These are phyloP conservation scores for Polylopha cassiicola DNA, from an alignment of 2,888 invertebrate species.

Conservation along the genomic window DNA sequence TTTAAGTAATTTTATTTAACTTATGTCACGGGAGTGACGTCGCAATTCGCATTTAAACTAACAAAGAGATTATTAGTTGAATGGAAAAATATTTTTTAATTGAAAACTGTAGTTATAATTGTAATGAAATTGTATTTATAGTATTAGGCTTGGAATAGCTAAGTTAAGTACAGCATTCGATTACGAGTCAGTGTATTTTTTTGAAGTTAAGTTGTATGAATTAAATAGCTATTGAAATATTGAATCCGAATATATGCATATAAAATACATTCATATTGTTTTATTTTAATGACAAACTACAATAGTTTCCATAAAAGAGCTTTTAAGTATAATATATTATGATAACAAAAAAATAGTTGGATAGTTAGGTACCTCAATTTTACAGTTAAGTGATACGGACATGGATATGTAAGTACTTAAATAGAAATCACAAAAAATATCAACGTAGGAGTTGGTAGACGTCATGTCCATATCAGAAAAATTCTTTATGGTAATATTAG, in stretches of 20 bases:
- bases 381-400: no score
- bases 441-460: no score
- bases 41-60: constrained; percentile 18
- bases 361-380: no score
- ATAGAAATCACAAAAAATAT: no score
- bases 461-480: no score
- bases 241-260: constrained; percentile 76
- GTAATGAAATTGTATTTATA: constrained; percentile 73
- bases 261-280: constrained; percentile 61
- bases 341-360: no score
- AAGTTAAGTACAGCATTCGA: constrained; percentile 61
- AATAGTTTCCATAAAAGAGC: not conserved
- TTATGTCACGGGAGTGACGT: constrained; percentile 8
- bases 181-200: constrained; percentile 70
- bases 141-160: constrained; percentile 72
- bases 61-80: constrained; percentile 58
- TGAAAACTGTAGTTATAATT: constrained; percentile 41
- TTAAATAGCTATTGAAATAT: constrained; percentile 74
- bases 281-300: constrained; percentile 34
- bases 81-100: constrained; percentile 23
- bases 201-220: constrained; percentile 71
- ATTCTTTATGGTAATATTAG: no score
- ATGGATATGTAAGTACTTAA: no score
- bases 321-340: no score
- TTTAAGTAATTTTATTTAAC: constrained; percentile 7